phyloP scores from a whole-genome alignment of 2,888 invertebrate genomes.

The Isoperla grammatica region DNA sequence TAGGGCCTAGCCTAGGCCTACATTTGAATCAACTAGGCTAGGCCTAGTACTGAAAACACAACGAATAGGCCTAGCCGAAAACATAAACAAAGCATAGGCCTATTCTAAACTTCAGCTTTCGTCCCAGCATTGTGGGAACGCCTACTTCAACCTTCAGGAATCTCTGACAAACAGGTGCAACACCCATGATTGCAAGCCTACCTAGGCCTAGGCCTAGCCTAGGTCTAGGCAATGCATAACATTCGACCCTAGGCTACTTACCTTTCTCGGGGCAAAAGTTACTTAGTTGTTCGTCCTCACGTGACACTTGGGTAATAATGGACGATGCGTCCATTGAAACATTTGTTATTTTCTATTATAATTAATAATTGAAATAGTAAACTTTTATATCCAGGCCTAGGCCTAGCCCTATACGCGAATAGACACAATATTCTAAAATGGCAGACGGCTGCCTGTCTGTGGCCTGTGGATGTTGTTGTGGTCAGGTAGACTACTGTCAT shows the following conservation, averaged over 20 bases:
- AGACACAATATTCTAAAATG: slow-evolving; percentile 33
- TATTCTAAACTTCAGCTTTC: no score
- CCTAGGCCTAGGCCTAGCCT: no score
- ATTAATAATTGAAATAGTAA: slow-evolving; percentile 10
- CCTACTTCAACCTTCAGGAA: neutral
- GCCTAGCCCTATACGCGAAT: slow-evolving; percentile 14
- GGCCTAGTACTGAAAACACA: no score
- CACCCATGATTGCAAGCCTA: slow-evolving; percentile 25
- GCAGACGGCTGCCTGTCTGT: slow-evolving; percentile 33
- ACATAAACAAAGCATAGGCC: no score
- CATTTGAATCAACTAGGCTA: no score
- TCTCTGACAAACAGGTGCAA: slow-evolving; percentile 29
- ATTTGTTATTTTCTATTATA: slow-evolving; percentile 46
- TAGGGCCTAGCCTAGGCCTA: no score
- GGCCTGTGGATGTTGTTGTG: slow-evolving; percentile 34
- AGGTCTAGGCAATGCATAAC: neutral
- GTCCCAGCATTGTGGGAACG: no score
- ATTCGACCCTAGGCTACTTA: slow-evolving; percentile 48
- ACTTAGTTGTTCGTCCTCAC: slow-evolving; percentile 94
- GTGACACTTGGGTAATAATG: slow-evolving; percentile 97
- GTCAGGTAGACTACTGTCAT: slow-evolving; percentile 7
- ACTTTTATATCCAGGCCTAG: no score
- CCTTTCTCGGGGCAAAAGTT: slow-evolving; percentile 90
- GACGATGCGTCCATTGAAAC: slow-evolving; percentile 96
- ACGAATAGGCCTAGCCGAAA: no score